A percentile compares a stretch with the other conserved stretches of the same genome.
These are phyloP conservation scores for Cebidichthys violaceus DNA, from an alignment of 2,113 vertebrate species.

Conservation along the genomic window DNA sequence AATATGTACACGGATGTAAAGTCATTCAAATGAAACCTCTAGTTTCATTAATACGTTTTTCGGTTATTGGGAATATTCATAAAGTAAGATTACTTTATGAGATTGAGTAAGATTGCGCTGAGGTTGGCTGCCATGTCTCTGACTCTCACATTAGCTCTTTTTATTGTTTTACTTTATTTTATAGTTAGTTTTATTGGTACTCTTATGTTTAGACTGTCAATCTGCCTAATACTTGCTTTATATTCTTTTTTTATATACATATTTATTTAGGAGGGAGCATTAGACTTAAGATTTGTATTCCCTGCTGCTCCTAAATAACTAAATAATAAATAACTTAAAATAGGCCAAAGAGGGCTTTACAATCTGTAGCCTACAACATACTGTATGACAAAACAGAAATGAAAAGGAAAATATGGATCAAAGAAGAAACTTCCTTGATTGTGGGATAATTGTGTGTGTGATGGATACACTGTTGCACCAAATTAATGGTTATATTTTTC, in stretches of 20 bases:
- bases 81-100: no score
- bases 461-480: neutral
- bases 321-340: neutral
- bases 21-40: neutral
- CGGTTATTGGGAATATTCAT: neutral
- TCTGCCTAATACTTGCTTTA: no score
- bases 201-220: no score
- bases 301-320: no score
- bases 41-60: neutral
- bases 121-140: no score
- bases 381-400: neutral
- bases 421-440: neutral
- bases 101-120: no score
- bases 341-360: neutral
- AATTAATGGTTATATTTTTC: neutral
- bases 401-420: neutral
- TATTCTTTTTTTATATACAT: no score
- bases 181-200: no score
- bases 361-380: neutral
- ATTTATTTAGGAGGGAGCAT: no score
- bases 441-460: neutral
- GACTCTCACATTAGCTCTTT: no score
- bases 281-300: no score
- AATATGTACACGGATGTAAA: neutral
- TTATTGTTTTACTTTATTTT: no score